Evolutionary conservation across 2,888 invertebrate species (phyloP), one percentile per base, ranked within the genome.

Genomic region (Homarus gammarus): DNA sequence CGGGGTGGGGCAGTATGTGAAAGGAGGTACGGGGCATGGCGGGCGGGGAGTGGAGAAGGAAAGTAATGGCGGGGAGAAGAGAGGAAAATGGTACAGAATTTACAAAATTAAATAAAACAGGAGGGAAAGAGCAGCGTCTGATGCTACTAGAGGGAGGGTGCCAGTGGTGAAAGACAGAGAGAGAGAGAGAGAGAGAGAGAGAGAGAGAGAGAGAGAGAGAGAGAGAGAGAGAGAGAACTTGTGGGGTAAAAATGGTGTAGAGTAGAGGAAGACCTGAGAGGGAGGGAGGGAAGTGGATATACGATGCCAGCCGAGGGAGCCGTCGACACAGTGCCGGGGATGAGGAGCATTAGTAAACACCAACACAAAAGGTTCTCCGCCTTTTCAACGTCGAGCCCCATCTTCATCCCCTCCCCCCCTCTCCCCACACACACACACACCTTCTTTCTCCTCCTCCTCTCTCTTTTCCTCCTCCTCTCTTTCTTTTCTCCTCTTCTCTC

Each of bases 151-250:
- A n/a, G n/a, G n/a, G n/a, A n/a, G n/a, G n/a, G n/a, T n/a, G n/a
- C n/a, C n/a, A n/a, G n/a, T n/a, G n/a, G n/a, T n/a, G n/a, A n/a
- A n/a, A n/a, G n/a, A n/a, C n/a, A n/a, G n/a, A n/a, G 44, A 44
- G 61, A 79, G 61, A 56, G 61, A 79, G 36, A 79, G n/a, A n/a
- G n/a, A n/a, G n/a, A n/a, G n/a, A n/a, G n/a, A n/a, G 51, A 79
- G n/a, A n/a, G n/a, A n/a, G n/a, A n/a, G n/a, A n/a, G n/a, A n/a
- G 61, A 79, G 36, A n/a, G n/a, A n/a, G 44, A 44, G 61, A 79
- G 61, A 56, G 61, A 79, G 36, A 79, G n/a, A n/a, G n/a, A n/a
- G n/a, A n/a, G n/a, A n/a, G n/a, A n/a, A n/a, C n/a, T n/a, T n/a
- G n/a, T n/a, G 79, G 31, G 51, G 51, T 49, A 78, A 51, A 78